Conservation (phyloP, 2,888 invertebrate species). For the Hydrotaea diabolus region DNA sequence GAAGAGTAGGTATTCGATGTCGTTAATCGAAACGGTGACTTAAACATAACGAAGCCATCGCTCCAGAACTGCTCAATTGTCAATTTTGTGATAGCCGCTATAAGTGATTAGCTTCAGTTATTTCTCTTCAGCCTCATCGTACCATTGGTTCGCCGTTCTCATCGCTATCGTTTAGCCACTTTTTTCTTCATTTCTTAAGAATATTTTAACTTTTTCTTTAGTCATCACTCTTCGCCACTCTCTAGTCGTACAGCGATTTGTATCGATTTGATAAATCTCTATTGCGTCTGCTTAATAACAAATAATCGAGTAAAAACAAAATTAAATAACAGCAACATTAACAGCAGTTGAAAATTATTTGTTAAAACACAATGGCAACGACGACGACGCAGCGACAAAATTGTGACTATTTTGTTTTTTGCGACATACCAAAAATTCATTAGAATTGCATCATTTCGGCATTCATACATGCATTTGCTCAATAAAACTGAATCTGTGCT, state of each 20-base stretch:
- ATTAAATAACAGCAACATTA: constrained; percentile 28
- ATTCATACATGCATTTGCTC: constrained; percentile 9
- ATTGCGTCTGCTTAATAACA: constrained; percentile 23
- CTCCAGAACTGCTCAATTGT: no score
- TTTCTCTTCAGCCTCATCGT: no score
- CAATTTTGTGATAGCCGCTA: no score
- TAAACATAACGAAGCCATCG: no score
- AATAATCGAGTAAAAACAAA: constrained; percentile 11
- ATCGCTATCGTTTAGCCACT: no score
- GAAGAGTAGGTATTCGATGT: no score
- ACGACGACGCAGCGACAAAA: not conserved
- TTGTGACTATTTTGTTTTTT: constrained; percentile 18
- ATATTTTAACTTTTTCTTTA: no score
- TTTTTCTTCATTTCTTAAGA: no score
- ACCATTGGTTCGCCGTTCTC: no score
- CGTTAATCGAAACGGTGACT: no score
- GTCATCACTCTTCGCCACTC: no score
- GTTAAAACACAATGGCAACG: not conserved
- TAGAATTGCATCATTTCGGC: constrained; percentile 51
- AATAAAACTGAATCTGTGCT: not conserved
- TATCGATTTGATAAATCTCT: not conserved
- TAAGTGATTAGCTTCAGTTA: no score
- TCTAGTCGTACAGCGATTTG: not conserved
- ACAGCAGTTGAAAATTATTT: not conserved
- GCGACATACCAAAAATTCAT: constrained; percentile 20